A percentile compares a stretch with the other conserved stretches of the same genome.
These are phyloP conservation scores for Forbesichthys agassizii DNA, from an alignment of 2,113 vertebrate species.

Conservation along the genomic window DNA sequence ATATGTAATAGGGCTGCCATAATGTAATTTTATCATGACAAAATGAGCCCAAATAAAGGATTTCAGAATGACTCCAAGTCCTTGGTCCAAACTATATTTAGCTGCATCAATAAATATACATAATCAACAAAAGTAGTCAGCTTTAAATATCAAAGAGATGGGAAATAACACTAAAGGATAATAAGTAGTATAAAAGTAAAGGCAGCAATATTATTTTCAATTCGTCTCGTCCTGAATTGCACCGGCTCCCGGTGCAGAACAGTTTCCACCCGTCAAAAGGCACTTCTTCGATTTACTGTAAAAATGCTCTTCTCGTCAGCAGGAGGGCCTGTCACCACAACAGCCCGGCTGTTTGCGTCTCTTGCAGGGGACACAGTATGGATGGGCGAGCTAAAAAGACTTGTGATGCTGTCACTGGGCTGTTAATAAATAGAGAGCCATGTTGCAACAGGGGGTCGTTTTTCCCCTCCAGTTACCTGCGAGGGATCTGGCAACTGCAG, in stretches of 20 bases:
- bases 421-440: constrained; percentile 64
- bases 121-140: constrained; percentile 45
- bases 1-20: constrained; percentile 25
- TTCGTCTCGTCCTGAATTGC: constrained; percentile 72
- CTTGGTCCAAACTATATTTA: constrained; percentile 52
- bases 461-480: constrained; percentile 72
- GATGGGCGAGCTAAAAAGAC: constrained; percentile 56
- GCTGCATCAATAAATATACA: constrained; percentile 68
- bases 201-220: constrained; percentile 31
- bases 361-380: constrained; percentile 47
- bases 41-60: constrained; percentile 22
- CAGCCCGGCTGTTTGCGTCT: constrained; percentile 60
- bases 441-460: constrained; percentile 44
- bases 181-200: constrained; percentile 46
- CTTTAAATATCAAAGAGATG: constrained; percentile 62
- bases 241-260: constrained; percentile 68
- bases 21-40: neutral
- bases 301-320: constrained; percentile 43
- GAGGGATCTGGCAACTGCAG: constrained; percentile 77
- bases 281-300: too few species aligned
- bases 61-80: constrained; percentile 24
- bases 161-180: constrained; percentile 49
- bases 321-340: constrained; percentile 50
- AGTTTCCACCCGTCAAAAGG: constrained; percentile 54
- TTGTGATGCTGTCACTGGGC: constrained; percentile 58